Conservation (phyloP, 2,797 vertebrate species). For the Ibycter americanus region DNA sequence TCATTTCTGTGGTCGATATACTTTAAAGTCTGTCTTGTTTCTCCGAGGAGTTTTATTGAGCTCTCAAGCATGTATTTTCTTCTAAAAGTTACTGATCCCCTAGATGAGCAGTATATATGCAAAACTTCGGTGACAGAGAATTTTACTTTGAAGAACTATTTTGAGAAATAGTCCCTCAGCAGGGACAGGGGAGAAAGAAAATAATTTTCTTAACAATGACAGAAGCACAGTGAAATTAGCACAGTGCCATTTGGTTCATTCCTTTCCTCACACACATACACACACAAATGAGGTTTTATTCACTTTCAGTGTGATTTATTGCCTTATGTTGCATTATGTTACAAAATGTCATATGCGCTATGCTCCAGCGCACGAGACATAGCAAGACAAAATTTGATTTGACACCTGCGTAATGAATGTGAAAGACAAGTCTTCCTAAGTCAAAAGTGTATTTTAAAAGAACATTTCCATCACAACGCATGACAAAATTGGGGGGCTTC, state of each 20-base stretch:
- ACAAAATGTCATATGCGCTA: slow-evolving; percentile 43
- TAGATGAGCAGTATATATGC: neutral
- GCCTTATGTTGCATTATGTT: slow-evolving; percentile 24
- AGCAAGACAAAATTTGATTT: slow-evolving; percentile 43
- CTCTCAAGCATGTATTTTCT: neutral
- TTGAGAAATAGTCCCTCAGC: neutral
- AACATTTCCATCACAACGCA: slow-evolving; percentile 8
- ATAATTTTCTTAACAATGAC: neutral
- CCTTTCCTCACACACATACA: neutral
- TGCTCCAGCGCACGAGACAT: slow-evolving; percentile 37
- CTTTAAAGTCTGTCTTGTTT: neutral
- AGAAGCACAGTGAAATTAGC: neutral
- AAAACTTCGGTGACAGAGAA: neutral
- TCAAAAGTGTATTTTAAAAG: slow-evolving; percentile 29
- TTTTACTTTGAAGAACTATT: neutral
- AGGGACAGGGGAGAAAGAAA: neutral
- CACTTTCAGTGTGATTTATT: slow-evolving; percentile 54
- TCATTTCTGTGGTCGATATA: neutral
- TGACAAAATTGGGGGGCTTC: neutral
- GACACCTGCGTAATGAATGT: slow-evolving; percentile 52
- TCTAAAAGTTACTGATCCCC: neutral
- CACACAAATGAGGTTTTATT: slow-evolving; percentile 2
- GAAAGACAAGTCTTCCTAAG: slow-evolving; percentile 54
- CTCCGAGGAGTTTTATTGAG: neutral
- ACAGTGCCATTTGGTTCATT: neutral